These are phyloP conservation scores for Dasypolia templi DNA, from an alignment of 2,888 invertebrate species.

Conservation along the genomic window DNA sequence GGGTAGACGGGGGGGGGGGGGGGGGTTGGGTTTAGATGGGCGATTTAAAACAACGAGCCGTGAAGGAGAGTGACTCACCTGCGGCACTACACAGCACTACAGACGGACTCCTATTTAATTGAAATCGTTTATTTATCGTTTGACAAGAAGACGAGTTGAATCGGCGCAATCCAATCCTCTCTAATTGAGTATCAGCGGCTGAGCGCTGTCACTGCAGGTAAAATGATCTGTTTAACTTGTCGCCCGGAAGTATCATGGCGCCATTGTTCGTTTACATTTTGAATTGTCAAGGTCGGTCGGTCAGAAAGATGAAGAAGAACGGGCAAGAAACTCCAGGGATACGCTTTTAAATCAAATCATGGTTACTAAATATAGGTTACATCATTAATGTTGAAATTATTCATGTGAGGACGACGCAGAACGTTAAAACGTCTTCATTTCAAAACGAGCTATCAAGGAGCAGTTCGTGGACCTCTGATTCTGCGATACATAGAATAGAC, in stretches of 20 bases:
- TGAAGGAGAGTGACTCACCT: constrained; percentile 70
- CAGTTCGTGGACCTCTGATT: too few species aligned
- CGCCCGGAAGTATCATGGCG: constrained; percentile 4
- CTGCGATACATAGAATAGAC: too few species aligned
- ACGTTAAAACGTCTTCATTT: neutral
- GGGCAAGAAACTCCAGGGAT: too few species aligned
- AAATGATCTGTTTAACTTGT: constrained; percentile 27
- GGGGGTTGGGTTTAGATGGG: constrained; percentile 58
- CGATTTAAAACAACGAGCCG: constrained; percentile 69
- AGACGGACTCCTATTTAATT: constrained; percentile 68
- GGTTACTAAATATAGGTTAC: too few species aligned
- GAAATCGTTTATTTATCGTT: constrained; percentile 72
- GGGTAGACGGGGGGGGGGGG: constrained; percentile 15
- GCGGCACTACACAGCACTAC: constrained; percentile 61
- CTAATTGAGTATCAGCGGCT: constrained; percentile 74
- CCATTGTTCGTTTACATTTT: constrained; percentile 22
- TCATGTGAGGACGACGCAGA: too few species aligned
- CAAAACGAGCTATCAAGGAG: neutral
- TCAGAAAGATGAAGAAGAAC: too few species aligned
- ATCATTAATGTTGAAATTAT: too few species aligned
- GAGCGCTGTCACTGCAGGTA: constrained; percentile 17
- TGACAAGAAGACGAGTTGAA: constrained; percentile 61
- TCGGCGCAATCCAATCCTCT: constrained; percentile 72
- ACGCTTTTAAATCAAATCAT: too few species aligned
- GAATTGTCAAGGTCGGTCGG: too few species aligned